phyloP scores from a whole-genome alignment of 2,797 vertebrate species.

The Austrolebias charrua region DNA sequence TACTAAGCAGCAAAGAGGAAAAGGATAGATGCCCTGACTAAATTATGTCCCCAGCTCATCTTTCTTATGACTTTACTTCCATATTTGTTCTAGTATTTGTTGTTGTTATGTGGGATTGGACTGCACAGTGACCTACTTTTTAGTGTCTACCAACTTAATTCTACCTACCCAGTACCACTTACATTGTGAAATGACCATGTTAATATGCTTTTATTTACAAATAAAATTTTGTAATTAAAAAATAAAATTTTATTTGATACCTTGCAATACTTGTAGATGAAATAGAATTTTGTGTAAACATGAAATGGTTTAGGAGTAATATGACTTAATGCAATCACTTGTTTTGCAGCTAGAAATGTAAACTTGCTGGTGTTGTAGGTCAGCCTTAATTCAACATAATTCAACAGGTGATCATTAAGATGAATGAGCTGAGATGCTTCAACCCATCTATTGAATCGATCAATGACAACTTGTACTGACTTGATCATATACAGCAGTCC shows the following conservation, averaged over 20 bases:
- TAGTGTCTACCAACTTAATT: not conserved
- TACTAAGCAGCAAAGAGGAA: conserved; percentile 56
- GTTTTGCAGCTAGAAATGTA: conserved; percentile 2
- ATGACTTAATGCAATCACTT: not conserved
- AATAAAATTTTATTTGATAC: not conserved
- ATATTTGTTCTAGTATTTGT: conserved; percentile 19
- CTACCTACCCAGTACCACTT: not conserved
- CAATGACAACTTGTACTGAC: too few relatives aligned
- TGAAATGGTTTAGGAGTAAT: conserved; percentile 1
- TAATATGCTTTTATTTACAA: not conserved
- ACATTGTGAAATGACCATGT: not conserved
- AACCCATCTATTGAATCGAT: too few relatives aligned
- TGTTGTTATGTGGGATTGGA: not conserved
- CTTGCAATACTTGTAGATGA: not conserved
- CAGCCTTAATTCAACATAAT: too few relatives aligned
- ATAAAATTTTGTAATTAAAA: too few relatives aligned
- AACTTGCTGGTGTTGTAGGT: not conserved
- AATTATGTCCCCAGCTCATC: conserved; percentile 33
- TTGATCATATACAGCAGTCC: too few relatives aligned
- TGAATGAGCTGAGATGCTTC: too few relatives aligned
- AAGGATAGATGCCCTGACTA: conserved; percentile 36
- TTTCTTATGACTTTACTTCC: conserved; percentile 10
- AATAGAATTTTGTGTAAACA: not conserved
- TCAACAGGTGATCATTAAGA: too few relatives aligned
- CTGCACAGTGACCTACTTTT: not conserved